These are phyloP conservation scores for Trichechus manatus DNA, from an alignment of 2,113 vertebrate genomes.

Conservation along the genomic window DNA sequence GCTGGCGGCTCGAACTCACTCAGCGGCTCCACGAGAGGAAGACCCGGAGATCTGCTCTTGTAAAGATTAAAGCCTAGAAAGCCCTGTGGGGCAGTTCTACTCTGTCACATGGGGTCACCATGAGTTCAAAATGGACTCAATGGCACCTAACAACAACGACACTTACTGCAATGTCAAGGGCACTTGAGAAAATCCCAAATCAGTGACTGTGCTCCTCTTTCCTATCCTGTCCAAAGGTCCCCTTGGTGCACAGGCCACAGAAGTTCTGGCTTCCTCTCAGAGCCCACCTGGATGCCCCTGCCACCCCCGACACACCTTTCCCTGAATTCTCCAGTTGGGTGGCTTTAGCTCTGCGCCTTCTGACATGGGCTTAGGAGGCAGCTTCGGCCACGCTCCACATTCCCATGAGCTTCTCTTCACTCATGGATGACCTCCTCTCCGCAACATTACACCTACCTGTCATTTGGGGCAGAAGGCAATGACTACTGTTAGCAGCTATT, in stretches of 20 bases:
- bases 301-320: too few species aligned
- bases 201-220: not conserved
- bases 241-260: not conserved
- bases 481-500: not conserved
- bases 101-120: not conserved
- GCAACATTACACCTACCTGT: not conserved
- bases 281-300: not conserved
- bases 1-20: not conserved
- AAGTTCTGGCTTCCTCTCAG: not conserved
- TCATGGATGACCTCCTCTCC: not conserved
- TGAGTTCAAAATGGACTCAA: not conserved
- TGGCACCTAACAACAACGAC: not conserved
- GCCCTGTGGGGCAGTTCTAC: too few species aligned
- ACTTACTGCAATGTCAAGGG: not conserved
- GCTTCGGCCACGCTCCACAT: not conserved
- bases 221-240: not conserved
- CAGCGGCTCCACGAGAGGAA: not conserved
- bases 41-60: not conserved
- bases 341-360: not conserved
- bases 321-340: not conserved
- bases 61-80: not conserved
- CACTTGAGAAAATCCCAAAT: not conserved
- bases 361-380: not conserved
- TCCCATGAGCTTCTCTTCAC: not conserved
- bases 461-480: not conserved